Percentiles rank a stretch among this genome's conserved stretches.
Conservation (phyloP, 2,888 invertebrate genomes). For the Spilarctia lutea region DNA sequence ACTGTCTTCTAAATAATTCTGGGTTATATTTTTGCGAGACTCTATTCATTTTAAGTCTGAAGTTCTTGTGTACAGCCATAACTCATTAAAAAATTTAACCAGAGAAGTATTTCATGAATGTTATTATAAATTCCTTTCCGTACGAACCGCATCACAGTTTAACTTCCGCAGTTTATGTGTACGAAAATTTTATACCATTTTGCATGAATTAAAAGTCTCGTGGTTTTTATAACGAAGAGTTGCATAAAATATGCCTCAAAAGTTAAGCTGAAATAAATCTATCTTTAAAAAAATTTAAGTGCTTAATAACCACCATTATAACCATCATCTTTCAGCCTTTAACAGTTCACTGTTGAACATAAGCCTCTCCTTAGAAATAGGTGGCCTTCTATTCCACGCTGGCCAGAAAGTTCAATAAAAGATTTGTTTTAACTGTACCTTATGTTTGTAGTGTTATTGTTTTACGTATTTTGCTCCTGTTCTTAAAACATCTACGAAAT, state of each 20-base stretch:
- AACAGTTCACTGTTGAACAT: no score
- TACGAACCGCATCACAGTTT: constrained; percentile 39
- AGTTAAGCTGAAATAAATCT: background rate
- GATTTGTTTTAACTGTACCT: no score
- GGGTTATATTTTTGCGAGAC: constrained; percentile 60
- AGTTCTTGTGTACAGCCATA: constrained; percentile 50
- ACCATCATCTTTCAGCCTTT: no score
- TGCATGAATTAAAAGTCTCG: constrained; percentile 48
- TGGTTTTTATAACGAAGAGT: constrained; percentile 46
- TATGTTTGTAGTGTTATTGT: no score
- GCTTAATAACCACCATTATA: background rate
- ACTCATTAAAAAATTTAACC: constrained; percentile 69
- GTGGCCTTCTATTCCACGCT: no score
- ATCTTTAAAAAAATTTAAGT: background rate
- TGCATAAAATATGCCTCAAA: constrained; percentile 49
- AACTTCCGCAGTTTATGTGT: constrained; percentile 53
- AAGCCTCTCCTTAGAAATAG: no score
- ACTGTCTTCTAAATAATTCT: constrained; percentile 72
- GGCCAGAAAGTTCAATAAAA: no score
- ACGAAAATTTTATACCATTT: constrained; percentile 54
- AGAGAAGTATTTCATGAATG: constrained; percentile 56
- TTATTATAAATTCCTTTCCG: constrained; percentile 58
- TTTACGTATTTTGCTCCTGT: no score
- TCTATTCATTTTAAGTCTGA: constrained; percentile 60
- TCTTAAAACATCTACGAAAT: no score